These are phyloP conservation scores for Malurus alboscapulatus DNA, from an alignment of 2,113 vertebrate species.

Conservation along the genomic window DNA sequence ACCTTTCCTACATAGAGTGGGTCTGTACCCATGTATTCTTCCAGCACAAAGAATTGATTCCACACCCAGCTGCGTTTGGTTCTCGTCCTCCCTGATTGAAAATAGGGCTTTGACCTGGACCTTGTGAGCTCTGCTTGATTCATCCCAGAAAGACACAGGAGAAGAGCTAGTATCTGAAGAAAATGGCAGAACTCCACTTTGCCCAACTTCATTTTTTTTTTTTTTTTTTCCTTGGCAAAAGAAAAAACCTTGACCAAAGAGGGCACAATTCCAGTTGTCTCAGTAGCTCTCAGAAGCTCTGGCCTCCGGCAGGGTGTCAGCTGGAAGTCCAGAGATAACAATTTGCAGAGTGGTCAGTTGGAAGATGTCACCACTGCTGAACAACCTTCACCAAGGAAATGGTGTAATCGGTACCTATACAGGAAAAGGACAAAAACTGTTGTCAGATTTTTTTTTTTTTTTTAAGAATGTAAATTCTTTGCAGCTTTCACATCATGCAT, in stretches of 20 bases:
- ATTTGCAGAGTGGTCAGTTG: constrained; percentile 62
- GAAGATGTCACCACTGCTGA: constrained; percentile 72
- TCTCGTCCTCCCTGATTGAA: constrained; percentile 79
- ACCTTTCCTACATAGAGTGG: constrained; percentile 98
- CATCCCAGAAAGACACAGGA: constrained; percentile 82
- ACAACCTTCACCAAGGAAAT: constrained; percentile 65
- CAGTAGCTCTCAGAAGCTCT: constrained; percentile 64
- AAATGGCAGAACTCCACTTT: constrained; percentile 79
- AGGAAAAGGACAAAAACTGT: constrained; percentile 61
- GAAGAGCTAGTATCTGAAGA: constrained; percentile 82
- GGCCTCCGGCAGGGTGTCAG: constrained; percentile 73
- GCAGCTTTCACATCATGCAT: neutral
- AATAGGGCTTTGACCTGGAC: constrained; percentile 78
- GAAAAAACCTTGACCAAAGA: constrained; percentile 68
- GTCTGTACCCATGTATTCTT: constrained; percentile 94
- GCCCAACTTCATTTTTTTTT: constrained; percentile 76
- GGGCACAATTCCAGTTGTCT: constrained; percentile 73
- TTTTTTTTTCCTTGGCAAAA: constrained; percentile 20
- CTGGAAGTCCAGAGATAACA: constrained; percentile 72
- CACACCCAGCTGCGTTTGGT: constrained; percentile 98
- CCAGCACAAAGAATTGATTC: constrained; percentile 99
- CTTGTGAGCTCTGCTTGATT: constrained; percentile 79
- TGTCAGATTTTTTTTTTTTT: constrained; percentile 65
- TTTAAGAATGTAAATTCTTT: neutral
- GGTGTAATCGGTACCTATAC: constrained; percentile 78